Conservation (phyloP, 2,113 vertebrate genomes). For the Mustelus asterias region DNA sequence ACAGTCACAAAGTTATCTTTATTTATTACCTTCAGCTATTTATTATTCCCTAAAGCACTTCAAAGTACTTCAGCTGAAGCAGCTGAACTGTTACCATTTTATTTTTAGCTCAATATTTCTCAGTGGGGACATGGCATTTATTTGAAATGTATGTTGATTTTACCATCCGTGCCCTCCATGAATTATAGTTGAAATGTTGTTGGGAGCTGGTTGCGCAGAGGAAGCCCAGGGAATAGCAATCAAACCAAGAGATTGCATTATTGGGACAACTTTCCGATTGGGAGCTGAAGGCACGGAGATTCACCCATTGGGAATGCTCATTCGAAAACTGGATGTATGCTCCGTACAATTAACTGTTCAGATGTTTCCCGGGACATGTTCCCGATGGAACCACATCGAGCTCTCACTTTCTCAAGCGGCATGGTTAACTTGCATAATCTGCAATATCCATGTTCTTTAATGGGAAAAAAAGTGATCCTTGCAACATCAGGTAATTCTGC, state of each 20-base stretch:
- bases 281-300: neutral
- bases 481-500: neutral
- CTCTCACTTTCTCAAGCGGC: neutral
- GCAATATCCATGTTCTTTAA: neutral
- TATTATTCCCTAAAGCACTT: neutral
- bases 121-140: neutral
- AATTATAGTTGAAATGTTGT: neutral
- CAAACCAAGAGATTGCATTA: neutral
- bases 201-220: neutral
- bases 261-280: neutral
- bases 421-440: neutral
- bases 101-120: constrained; percentile 27
- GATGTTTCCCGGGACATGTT: no score
- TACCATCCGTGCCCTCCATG: neutral
- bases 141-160: constrained; percentile 23
- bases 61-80: constrained; percentile 18
- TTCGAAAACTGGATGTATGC: neutral
- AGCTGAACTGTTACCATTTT: constrained; percentile 17
- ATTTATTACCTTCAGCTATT: constrained; percentile 5
- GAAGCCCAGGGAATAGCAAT: neutral
- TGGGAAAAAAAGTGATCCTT: neutral
- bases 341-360: neutral
- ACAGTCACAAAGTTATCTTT: constrained; percentile 1
- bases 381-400: neutral
- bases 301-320: neutral